A percentile compares a stretch with the other conserved stretches of the same genome.
Conservation (phyloP, 2,797 vertebrate species). For the Acropternis orthonyx region DNA sequence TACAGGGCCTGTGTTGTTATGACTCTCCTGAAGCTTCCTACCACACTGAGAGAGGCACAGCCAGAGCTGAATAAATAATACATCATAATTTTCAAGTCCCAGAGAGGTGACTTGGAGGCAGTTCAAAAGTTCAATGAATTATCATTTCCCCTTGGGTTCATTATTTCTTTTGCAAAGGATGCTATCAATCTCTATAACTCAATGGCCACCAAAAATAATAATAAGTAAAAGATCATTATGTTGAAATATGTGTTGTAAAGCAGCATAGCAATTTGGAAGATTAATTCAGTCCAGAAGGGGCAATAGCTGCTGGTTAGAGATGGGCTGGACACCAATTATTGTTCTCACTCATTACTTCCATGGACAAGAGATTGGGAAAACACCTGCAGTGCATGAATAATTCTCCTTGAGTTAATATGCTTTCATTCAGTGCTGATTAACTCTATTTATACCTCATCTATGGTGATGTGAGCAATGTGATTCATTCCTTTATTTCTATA, state of each 20-base stretch:
- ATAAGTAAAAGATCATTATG: constrained; percentile 60
- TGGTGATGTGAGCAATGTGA: constrained; percentile 33
- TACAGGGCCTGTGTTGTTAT: not conserved
- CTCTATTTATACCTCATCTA: constrained; percentile 56
- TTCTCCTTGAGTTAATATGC: constrained; percentile 59
- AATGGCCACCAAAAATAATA: constrained; percentile 58
- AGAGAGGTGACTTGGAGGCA: constrained; percentile 36
- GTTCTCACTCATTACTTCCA: constrained; percentile 42
- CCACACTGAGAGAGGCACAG: constrained; percentile 5
- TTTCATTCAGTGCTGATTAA: constrained; percentile 60
- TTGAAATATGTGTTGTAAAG: constrained; percentile 62
- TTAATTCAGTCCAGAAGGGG: constrained; percentile 63
- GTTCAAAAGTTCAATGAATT: constrained; percentile 67
- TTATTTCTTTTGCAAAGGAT: constrained; percentile 60
- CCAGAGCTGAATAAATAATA: constrained; percentile 56
- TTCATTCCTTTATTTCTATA: constrained; percentile 55
- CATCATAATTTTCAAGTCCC: constrained; percentile 49
- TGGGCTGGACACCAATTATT: constrained; percentile 66
- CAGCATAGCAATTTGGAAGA: constrained; percentile 58
- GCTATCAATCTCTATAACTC: constrained; percentile 55
- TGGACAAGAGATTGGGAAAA: constrained; percentile 31
- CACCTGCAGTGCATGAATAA: constrained; percentile 66
- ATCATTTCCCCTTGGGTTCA: constrained; percentile 27
- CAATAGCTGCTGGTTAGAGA: constrained; percentile 60
- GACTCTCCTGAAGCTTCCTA: constrained; percentile 5